Base-by-base conservation (phyloP, 2,797 vertebrate genomes). In the Anas bernieri region DNA sequence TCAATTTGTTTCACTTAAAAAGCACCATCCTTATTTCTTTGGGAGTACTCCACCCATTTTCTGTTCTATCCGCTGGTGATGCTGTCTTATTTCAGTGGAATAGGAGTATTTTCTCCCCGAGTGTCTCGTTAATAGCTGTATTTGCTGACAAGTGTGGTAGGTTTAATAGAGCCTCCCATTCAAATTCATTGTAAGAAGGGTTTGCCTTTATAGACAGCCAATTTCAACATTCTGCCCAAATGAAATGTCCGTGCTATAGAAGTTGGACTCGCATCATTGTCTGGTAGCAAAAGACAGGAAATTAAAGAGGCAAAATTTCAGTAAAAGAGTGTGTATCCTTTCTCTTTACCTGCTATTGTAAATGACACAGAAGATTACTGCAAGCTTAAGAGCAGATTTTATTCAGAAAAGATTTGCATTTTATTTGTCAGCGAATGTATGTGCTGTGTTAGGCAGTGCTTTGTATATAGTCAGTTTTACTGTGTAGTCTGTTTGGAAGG, bases 241-340 rank as follows among this genome's bases (percentile, higher is more conserved):
- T n/a, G 48, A 72, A 58, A 45, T 4, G 4, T 3, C 5, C 7
- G 1, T 17, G 37, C 64, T 74, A 2, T 18, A 17, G 35, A 23
- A 72, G 66, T 6, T 73, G 92, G 61, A 17, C 78, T 83, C 43
- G 30, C 31, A 17, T 50, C 63, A 28, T 63, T 88, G 70, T 88
- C 56, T 55, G 61, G 64, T 56, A 81, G 73, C 63, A 76, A 90
- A 92, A 90, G 77, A 77, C 83, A 96, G 87, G 89, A 76, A 79
- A 88, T 90, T 33, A 73, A 85, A 85, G 82, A 61, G 79, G 59
- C 35, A 54, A 1, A 28, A 1, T 35, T 75, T 79, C 45, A 52
- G 50, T 35, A 14, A 16, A 33, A 78, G 62, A 6, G 17, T 12
- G 17, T 1, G 18, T 30, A 45, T 59, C 41, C 86, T 52, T 91